Conservation (phyloP, 2,797 vertebrate genomes). For the Pipistrellus kuhlii region DNA sequence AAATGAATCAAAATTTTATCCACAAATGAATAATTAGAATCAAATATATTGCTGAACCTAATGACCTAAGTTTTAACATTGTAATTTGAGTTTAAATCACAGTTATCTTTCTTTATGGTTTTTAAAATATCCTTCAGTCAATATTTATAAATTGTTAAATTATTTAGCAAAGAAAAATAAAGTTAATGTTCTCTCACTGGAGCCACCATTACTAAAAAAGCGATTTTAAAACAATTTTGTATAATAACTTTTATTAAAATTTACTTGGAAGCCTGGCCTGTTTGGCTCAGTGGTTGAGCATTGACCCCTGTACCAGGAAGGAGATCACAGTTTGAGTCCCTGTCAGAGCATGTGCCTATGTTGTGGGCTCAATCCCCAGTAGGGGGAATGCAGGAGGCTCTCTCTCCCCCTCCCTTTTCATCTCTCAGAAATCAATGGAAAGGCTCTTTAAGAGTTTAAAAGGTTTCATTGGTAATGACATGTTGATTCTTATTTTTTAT, state of each 20-base stretch:
- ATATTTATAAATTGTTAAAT: constrained; percentile 16
- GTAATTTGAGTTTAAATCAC: constrained; percentile 14
- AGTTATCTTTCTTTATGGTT: not conserved
- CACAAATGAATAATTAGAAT: not conserved
- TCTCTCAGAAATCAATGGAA: too few relatives aligned
- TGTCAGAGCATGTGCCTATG: too few relatives aligned
- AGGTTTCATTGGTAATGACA: not conserved
- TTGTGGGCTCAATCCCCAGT: too few relatives aligned
- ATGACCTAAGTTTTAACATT: not conserved
- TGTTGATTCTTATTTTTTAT: not conserved
- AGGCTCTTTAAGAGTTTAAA: too few relatives aligned
- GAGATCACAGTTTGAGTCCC: too few relatives aligned
- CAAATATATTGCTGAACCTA: not conserved
- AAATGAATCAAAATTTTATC: constrained; percentile 4
- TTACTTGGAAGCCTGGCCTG: not conserved
- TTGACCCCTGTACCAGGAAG: too few relatives aligned
- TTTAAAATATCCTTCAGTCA: not conserved
- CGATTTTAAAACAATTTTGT: not conserved
- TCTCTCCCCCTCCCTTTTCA: too few relatives aligned
- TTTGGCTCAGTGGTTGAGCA: too few relatives aligned
- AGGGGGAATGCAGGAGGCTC: too few relatives aligned
- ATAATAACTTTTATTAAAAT: not conserved
- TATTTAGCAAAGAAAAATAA: not conserved
- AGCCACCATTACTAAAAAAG: not conserved
- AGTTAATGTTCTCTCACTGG: not conserved